A percentile compares a stretch with the other conserved stretches of the same genome.
These are phyloP conservation scores for Leptodactylus fallax DNA, from an alignment of 2,797 vertebrate genomes.

Conservation along the genomic window DNA sequence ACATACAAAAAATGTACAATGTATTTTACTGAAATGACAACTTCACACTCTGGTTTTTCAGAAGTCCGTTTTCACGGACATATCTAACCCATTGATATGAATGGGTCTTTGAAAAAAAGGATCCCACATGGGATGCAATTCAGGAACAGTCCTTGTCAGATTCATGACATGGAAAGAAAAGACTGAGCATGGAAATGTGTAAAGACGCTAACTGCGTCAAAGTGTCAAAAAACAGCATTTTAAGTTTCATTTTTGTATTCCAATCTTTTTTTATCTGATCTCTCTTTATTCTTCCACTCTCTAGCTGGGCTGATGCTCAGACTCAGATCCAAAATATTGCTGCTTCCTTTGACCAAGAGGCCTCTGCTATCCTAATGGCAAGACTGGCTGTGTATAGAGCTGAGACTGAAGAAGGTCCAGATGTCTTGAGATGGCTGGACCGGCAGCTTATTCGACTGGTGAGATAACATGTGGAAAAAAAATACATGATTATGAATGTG, in stretches of 20 bases:
- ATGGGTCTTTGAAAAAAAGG: too few relatives aligned
- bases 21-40: background rate
- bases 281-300: conserved; percentile 57
- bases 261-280: background rate
- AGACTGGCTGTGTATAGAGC: conserved; percentile 91
- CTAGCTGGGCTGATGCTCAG: conserved; percentile 96
- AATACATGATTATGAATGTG: background rate
- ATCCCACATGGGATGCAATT: too few relatives aligned
- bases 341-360: conserved; percentile 96
- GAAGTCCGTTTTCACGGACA: too few relatives aligned
- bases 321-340: conserved; percentile 95
- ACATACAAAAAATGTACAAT: background rate
- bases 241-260: too few relatives aligned
- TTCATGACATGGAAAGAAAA: too few relatives aligned
- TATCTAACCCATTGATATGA: too few relatives aligned
- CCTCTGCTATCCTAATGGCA: conserved; percentile 94
- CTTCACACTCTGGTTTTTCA: conserved; percentile 1
- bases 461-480: conserved; percentile 55
- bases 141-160: too few relatives aligned
- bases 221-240: too few relatives aligned
- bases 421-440: conserved; percentile 96
- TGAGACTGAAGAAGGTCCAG: conserved; percentile 95
- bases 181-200: background rate
- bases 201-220: too few relatives aligned
- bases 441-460: conserved; percentile 95